Percentiles rank a stretch among this genome's conserved stretches.
These are phyloP conservation scores for Monodelphis domestica DNA, from an alignment of 2,797 vertebrate species.

Conservation along the genomic window DNA sequence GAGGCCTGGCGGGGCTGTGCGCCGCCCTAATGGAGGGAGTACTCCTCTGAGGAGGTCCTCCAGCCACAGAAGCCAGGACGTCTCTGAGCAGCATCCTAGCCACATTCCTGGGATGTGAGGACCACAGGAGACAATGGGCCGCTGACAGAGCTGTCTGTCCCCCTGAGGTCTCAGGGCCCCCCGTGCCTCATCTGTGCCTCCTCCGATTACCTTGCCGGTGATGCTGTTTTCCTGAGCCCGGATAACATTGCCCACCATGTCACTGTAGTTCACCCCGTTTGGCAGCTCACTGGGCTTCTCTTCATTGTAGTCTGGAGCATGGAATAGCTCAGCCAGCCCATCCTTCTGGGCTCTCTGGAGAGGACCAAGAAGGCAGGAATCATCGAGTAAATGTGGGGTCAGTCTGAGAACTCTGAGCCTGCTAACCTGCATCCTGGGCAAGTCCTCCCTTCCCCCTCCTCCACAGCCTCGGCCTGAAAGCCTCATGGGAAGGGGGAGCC, in stretches of 20 bases:
- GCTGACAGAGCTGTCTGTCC: accelerated
- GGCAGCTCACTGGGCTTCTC: constrained; percentile 70
- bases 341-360: constrained; percentile 70
- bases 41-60: not conserved
- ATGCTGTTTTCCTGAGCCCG: constrained; percentile 80
- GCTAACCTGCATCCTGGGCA: not conserved
- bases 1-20: not conserved
- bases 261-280: constrained; percentile 73
- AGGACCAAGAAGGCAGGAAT: constrained; percentile 34
- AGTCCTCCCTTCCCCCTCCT: not conserved
- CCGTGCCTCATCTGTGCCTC: not conserved
- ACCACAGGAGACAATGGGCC: not conserved
- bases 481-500: not conserved
- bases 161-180: not conserved
- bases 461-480: not conserved
- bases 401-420: not conserved
- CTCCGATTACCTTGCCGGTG: constrained; percentile 74
- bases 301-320: constrained; percentile 72
- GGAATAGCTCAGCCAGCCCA: constrained; percentile 78
- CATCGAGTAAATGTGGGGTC: not conserved
- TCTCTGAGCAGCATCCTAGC: not conserved
- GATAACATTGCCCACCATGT: constrained; percentile 76
- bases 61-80: not conserved
- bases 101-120: not conserved
- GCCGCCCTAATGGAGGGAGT: not conserved